Conservation (phyloP, 2,113 vertebrate species). For the Petrocephalus microphthalmus region DNA sequence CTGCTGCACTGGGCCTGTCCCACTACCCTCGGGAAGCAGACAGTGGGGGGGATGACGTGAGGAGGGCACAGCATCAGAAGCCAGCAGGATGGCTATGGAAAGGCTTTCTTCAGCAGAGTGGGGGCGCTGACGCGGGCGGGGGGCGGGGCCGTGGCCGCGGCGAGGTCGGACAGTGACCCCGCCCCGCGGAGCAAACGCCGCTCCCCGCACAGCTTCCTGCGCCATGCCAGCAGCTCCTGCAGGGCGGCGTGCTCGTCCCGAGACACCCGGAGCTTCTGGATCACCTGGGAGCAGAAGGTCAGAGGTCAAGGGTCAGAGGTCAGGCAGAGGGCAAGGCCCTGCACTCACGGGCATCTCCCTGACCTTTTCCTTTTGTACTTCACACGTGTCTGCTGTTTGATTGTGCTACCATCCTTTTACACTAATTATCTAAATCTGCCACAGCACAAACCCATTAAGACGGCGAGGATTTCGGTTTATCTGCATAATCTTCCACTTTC, state of each 20-base stretch:
- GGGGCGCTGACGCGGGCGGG: neutral
- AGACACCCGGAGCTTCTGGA: slow-evolving; percentile 70
- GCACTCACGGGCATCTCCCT: neutral
- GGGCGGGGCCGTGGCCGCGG: neutral
- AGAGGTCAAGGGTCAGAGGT: neutral
- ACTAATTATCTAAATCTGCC: neutral
- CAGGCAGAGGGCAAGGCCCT: neutral
- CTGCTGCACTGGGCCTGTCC: neutral
- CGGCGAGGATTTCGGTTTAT: neutral
- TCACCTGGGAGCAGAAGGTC: slow-evolving; percentile 55
- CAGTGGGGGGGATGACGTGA: neutral
- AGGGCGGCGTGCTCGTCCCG: slow-evolving; percentile 71
- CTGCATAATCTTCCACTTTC: neutral
- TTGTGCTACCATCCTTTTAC: neutral
- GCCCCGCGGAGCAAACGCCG: slow-evolving; percentile 66
- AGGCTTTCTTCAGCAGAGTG: slow-evolving; percentile 63
- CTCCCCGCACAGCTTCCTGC: slow-evolving; percentile 71
- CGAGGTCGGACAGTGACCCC: slow-evolving; percentile 55
- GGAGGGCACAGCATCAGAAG: slow-evolving; percentile 5
- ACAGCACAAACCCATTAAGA: neutral
- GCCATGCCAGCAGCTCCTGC: slow-evolving; percentile 76
- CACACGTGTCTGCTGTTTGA: neutral
- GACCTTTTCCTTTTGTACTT: neutral
- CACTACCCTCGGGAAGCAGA: neutral
- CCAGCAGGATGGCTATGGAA: slow-evolving; percentile 38